These are phyloP conservation scores for Seira musarum DNA, from an alignment of 2,888 invertebrate species.

Conservation along the genomic window DNA sequence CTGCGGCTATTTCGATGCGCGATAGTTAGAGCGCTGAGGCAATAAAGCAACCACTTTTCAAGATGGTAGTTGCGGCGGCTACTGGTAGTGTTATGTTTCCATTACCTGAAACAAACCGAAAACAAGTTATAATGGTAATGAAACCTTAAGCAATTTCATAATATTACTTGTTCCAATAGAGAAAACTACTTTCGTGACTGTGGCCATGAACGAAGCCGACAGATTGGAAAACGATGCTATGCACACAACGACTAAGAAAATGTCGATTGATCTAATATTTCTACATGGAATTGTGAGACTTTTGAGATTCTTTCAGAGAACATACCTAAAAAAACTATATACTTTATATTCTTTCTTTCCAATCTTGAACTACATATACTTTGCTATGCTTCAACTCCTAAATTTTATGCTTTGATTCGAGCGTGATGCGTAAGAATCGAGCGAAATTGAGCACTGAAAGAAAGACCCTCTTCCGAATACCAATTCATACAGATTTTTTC, in stretches of 20 bases:
- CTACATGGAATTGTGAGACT: not conserved
- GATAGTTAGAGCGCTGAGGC: not conserved
- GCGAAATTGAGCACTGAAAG: not conserved
- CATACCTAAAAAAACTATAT: no score
- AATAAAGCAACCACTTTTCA: not conserved
- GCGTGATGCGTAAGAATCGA: not conserved
- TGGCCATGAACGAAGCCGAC: not conserved
- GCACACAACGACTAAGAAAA: not conserved
- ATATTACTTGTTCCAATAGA: not conserved
- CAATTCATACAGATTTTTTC: no score
- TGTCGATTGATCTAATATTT: not conserved
- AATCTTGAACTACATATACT: no score
- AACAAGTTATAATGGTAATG: slow-evolving; percentile 28
- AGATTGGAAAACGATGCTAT: not conserved
- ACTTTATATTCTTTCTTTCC: not conserved
- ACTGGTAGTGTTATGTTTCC: not conserved
- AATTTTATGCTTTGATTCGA: not conserved
- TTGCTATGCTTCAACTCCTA: not conserved
- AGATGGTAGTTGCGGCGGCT: no score
- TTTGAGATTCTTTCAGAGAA: no score
- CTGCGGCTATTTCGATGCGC: not conserved
- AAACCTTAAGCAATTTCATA: slow-evolving; percentile 33
- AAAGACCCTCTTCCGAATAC: not conserved
- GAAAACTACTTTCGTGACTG: not conserved
- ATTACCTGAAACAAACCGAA: not conserved